Percentiles rank a stretch among this genome's conserved stretches.
These are phyloP conservation scores for Hemiscyllium ocellatum DNA, from an alignment of 2,113 vertebrate species.

Conservation along the genomic window DNA sequence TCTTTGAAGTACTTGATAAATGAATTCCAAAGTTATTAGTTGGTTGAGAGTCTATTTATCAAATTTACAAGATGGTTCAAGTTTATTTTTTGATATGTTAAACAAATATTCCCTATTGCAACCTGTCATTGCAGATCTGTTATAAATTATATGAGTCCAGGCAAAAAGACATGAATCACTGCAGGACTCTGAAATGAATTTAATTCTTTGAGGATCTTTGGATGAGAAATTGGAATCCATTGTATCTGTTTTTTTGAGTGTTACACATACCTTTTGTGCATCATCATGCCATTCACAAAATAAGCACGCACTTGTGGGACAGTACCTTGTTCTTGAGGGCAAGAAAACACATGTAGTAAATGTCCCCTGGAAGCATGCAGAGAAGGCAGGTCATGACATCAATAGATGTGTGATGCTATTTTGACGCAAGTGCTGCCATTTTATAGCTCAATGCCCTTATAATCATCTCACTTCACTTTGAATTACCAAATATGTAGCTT, in stretches of 20 bases:
- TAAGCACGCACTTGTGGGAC: neutral
- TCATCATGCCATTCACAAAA: neutral
- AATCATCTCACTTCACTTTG: too few relatives aligned
- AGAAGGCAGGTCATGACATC: too few relatives aligned
- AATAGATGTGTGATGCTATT: too few relatives aligned
- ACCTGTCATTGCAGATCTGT: neutral
- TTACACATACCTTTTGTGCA: neutral
- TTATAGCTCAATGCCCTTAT: too few relatives aligned
- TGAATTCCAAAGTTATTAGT: neutral
- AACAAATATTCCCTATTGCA: slow-evolving; percentile 14
- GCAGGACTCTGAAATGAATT: neutral
- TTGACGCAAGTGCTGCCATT: too few relatives aligned
- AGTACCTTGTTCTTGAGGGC: neutral
- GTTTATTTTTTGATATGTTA: slow-evolving; percentile 26
- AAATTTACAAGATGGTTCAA: slow-evolving; percentile 14
- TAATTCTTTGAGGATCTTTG: slow-evolving; percentile 7
- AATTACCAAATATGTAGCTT: too few relatives aligned
- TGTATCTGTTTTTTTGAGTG: neutral
- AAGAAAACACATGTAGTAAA: too few relatives aligned
- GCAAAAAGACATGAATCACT: neutral
- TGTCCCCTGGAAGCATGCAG: too few relatives aligned
- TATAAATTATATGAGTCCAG: neutral
- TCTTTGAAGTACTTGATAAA: neutral
- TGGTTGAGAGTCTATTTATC: neutral
- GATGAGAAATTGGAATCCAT: neutral